phyloP scores from a whole-genome alignment of 2,888 invertebrate genomes.

The Sesamia inferens region DNA sequence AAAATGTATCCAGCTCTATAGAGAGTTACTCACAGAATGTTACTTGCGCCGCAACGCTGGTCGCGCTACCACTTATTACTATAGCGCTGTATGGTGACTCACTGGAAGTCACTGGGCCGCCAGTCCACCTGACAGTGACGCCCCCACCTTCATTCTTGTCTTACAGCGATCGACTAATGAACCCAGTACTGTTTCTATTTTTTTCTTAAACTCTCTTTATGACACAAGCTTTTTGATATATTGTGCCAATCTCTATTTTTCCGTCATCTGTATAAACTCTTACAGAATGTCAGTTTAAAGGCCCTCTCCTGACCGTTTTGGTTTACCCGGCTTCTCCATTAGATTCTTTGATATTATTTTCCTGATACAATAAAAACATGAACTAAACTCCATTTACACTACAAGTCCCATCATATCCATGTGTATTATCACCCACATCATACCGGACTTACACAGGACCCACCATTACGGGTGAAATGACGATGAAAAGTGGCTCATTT shows the following conservation, averaged over 20 bases:
- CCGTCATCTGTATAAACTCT: neutral
- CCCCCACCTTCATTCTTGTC: too few species aligned
- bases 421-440: constrained; percentile 44
- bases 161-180: too few species aligned
- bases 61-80: too few species aligned
- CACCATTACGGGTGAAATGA: constrained; percentile 54
- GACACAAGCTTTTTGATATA: too few species aligned
- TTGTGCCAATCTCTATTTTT: neutral
- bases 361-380: constrained; percentile 10
- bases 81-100: too few species aligned
- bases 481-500: constrained; percentile 58
- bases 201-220: too few species aligned
- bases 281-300: neutral
- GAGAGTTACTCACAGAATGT: too few species aligned
- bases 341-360: neutral
- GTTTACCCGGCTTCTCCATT: neutral
- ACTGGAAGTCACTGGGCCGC: too few species aligned
- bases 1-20: too few species aligned
- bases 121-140: too few species aligned
- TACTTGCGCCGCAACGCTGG: too few species aligned
- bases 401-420: constrained; percentile 12
- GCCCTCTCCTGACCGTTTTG: neutral
- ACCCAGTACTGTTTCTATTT: too few species aligned
- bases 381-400: constrained; percentile 14
- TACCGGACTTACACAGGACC: constrained; percentile 17